Base-by-base conservation (phyloP, 2,888 invertebrate species). In the Lobophora halterata region DNA sequence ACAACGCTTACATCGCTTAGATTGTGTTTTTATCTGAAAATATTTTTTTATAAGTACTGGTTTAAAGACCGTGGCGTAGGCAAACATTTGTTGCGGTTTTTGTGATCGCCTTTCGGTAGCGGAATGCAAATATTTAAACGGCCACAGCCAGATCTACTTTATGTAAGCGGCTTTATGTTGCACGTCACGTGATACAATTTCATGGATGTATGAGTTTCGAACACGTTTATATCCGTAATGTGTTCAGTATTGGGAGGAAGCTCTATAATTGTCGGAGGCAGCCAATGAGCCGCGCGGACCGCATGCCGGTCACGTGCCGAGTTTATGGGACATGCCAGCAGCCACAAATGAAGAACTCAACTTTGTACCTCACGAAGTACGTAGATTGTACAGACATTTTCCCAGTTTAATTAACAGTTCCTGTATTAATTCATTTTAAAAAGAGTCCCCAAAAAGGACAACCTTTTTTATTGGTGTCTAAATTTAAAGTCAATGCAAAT, bases 271-370 rank as follows among this genome's bases (percentile, higher is more conserved):
- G 58, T 46, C 47, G 48, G 46, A 52, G 55, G 48, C 55, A 47
- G 49, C 57, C 56, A 56, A 61, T 54, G 59, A 57, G n/a, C 35
- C 29, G 33, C 29, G 35, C 16, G 35, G 33, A 29, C 33, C 12
- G 42, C 42, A 81, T 75, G 77, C 77, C 31, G 38, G 57, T 70
- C 81, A 81, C 81, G 80, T 76, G 61, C 61, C 48, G 53, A 47
- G 66, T 71, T 73, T 78, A 79, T 73, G 75, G 75, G 76, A 73
- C 76, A 66, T 68, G 66, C 61, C 60, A 59, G 66, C 58, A 59
- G 58, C 68, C 64, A 53, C 67, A 72, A 74, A 77, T 75, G 71
- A 74, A 75, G 62, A 70, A 65, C 51, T 34, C 35, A 28, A 46
- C 31, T 35, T n/a, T 39, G 32, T 43, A 45, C 41, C 31, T 11